These are phyloP conservation scores for Pollenia labialis DNA, from an alignment of 2,888 invertebrate species.

Conservation along the genomic window DNA sequence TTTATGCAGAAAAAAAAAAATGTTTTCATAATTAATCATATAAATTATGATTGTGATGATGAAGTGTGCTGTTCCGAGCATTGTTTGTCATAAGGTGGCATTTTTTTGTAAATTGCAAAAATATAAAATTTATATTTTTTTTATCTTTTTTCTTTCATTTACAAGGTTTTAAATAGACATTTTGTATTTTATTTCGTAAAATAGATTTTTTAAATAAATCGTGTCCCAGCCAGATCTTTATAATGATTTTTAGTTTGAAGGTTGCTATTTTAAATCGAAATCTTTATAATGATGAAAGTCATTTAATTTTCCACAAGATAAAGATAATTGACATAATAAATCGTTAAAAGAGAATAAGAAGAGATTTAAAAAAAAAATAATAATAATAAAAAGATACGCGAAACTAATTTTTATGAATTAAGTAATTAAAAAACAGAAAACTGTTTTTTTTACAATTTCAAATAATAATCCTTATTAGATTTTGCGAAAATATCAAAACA, in stretches of 20 bases:
- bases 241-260: conserved; percentile 46
- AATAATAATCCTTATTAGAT: too few relatives aligned
- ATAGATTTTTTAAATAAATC: not conserved
- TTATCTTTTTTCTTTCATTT: not conserved
- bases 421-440: too few relatives aligned
- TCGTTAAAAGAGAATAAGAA: not conserved
- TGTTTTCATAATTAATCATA: conserved; percentile 55
- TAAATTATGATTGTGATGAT: not conserved
- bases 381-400: not conserved
- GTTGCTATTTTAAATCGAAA: not conserved
- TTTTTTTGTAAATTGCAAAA: not conserved
- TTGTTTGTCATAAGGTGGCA: too few relatives aligned
- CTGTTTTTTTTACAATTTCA: too few relatives aligned
- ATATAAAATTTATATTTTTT: conserved; percentile 26
- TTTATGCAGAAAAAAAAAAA: not conserved
- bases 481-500: too few relatives aligned
- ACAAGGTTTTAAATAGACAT: not conserved
- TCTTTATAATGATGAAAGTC: conserved; percentile 50
- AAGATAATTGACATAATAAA: conserved; percentile 19
- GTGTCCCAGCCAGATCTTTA: conserved; percentile 20
- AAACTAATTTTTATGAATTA: too few relatives aligned
- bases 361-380: not conserved
- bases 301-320: conserved; percentile 17
- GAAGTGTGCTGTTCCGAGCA: not conserved
- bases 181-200: conserved; percentile 25